phyloP scores from a whole-genome alignment of 2,888 invertebrate species.

The Mythimna ferrago region DNA sequence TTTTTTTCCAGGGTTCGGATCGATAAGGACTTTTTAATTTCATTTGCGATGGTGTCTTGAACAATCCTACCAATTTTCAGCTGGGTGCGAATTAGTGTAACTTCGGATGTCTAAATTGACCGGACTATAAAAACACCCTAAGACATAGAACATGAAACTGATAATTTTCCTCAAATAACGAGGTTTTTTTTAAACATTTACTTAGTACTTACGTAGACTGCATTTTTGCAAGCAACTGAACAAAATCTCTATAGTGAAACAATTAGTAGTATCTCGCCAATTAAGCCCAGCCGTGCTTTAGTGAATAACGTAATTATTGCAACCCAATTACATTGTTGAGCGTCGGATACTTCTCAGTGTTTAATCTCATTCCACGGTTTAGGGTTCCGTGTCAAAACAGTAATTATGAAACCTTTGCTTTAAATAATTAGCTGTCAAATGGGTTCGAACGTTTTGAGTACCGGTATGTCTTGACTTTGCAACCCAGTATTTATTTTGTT shows the following conservation, averaged over 20 bases:
- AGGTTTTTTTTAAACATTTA: neutral
- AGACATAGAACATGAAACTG: neutral
- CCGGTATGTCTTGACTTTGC: neutral
- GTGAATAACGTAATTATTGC: slow-evolving; percentile 61
- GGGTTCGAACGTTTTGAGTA: neutral
- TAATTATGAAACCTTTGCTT: neutral
- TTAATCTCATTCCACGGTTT: slow-evolving; percentile 55
- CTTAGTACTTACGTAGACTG: neutral
- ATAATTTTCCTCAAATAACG: neutral
- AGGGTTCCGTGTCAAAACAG: slow-evolving; percentile 20
- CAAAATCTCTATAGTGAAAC: slow-evolving; percentile 34
- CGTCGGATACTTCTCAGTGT: slow-evolving; percentile 55
- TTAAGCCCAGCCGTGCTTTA: slow-evolving; percentile 50
- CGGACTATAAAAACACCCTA: no score
- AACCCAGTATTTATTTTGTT: neutral
- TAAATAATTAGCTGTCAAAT: neutral
- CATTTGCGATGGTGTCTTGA: no score
- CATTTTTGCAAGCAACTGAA: slow-evolving; percentile 18
- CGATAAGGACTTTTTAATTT: no score
- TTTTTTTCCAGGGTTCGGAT: no score
- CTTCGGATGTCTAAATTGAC: no score
- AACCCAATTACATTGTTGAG: slow-evolving; percentile 60
- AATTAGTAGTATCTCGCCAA: slow-evolving; percentile 51
- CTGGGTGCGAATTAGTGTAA: no score
- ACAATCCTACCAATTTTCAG: no score